Evolutionary conservation across 2,888 invertebrate genomes (phyloP).

Genomic region (Caenorhabditis sinica): DNA sequence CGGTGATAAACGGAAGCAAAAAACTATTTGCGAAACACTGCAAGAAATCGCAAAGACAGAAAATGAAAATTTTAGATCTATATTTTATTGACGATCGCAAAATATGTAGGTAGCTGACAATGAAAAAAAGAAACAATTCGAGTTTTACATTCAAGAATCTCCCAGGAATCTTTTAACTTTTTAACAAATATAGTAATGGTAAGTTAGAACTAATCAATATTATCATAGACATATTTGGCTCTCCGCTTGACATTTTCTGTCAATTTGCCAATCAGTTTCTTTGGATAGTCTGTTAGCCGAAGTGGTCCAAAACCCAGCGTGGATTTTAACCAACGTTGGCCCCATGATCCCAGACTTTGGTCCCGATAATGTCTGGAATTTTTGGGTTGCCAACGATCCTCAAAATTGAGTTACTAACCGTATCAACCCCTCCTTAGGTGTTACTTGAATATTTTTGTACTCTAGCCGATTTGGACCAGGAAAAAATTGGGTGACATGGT

Average conservation of each 20-base stretch:
- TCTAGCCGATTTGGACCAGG: neutral
- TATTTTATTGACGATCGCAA: no score
- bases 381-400: neutral
- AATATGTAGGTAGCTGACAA: no score
- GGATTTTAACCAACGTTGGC: constrained; percentile 9
- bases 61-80: no score
- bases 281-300: constrained; percentile 26
- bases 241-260: constrained; percentile 40
- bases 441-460: neutral
- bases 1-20: no score
- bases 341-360: constrained; percentile 31
- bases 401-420: constrained; percentile 8
- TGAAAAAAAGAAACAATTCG: no score
- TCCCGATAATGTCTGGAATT: constrained; percentile 30
- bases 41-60: no score
- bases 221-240: constrained; percentile 21
- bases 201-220: neutral
- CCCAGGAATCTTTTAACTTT: no score
- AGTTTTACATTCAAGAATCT: no score
- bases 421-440: neutral
- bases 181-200: no score
- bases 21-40: no score
- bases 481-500: constrained; percentile 7
- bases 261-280: constrained; percentile 4
- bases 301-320: constrained; percentile 12